These are phyloP conservation scores for Catalaphyllia jardinei DNA, from an alignment of 64 coral and sea anemone species.

Conservation along the genomic window DNA sequence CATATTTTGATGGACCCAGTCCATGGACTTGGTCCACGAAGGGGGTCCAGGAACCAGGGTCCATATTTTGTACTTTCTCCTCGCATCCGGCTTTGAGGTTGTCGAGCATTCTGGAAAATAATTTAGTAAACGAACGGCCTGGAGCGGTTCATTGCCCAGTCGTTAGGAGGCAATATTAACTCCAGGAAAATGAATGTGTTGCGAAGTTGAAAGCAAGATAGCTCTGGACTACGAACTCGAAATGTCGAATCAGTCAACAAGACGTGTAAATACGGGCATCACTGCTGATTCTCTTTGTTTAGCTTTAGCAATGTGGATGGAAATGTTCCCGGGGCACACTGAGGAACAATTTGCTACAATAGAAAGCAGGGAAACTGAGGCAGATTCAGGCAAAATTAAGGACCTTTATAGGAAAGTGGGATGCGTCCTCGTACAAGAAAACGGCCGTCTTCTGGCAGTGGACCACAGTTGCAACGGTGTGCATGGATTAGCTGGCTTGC, in stretches of 20 bases:
- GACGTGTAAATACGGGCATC: neutral
- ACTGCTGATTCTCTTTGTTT: slow-evolving; percentile 10
- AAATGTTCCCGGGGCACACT: slow-evolving; percentile 12
- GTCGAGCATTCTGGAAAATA: no score
- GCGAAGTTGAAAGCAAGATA: no score
- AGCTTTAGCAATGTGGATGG: slow-evolving; percentile 34
- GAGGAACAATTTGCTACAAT: neutral
- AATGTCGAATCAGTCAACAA: neutral
- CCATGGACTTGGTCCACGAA: no score
- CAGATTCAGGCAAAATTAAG: neutral
- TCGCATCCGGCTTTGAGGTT: no score
- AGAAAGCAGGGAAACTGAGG: neutral
- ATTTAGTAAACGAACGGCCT: no score
- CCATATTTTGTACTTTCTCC: no score
- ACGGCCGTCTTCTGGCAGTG: slow-evolving; percentile 37
- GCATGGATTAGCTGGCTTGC: slow-evolving; percentile 33
- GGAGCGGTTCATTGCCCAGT: no score
- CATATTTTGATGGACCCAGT: no score
- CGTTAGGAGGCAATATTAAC: no score
- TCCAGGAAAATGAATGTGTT: no score
- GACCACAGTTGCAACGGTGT: slow-evolving; percentile 56
- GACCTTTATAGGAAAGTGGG: slow-evolving; percentile 18
- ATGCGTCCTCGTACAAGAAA: slow-evolving; percentile 18
- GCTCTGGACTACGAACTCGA: no score
- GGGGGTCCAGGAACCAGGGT: no score